A percentile compares a stretch with the other conserved stretches of the same genome.
phyloP scores from a whole-genome alignment of 2,888 invertebrate genomes.

The Ornithoptera alexandrae region DNA sequence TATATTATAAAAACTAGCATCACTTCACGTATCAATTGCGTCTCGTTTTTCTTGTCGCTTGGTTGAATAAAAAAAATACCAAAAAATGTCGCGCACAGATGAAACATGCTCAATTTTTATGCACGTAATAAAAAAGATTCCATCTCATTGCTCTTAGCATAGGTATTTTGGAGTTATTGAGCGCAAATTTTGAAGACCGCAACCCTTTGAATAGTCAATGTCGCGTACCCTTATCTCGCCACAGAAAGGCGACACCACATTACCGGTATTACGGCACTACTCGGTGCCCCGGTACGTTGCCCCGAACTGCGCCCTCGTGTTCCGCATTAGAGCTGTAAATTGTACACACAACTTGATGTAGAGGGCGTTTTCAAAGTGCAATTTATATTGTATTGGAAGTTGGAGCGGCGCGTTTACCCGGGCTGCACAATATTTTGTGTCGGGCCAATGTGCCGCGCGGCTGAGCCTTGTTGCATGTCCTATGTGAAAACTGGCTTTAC shows the following conservation, averaged over 20 bases:
- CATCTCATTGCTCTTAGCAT: conserved; percentile 43
- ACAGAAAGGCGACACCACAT: conserved; percentile 79
- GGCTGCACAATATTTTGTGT: conserved; percentile 72
- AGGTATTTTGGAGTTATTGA: conserved; percentile 76
- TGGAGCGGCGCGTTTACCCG: conserved; percentile 65
- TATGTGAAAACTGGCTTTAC: conserved; percentile 52
- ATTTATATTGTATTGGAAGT: conserved; percentile 80
- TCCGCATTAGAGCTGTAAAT: conserved; percentile 60
- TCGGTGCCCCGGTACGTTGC: conserved; percentile 38
- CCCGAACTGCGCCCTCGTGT: conserved; percentile 55
- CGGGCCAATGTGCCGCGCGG: conserved; percentile 61
- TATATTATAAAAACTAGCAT: too few species aligned
- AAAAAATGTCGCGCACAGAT: neutral
- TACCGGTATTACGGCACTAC: conserved; percentile 75
- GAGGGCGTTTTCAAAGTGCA: conserved; percentile 76
- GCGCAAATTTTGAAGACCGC: conserved; percentile 79
- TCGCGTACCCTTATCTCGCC: conserved; percentile 79
- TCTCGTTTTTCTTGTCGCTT: too few species aligned
- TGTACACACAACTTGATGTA: conserved; percentile 60
- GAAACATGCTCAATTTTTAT: conserved; percentile 19
- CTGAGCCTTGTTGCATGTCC: conserved; percentile 56
- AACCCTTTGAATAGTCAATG: conserved; percentile 81
- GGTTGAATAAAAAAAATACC: too few species aligned
- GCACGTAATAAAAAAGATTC: conserved; percentile 23
- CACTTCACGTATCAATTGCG: too few species aligned